These are phyloP conservation scores for Andricus quercusramuli DNA, from an alignment of 2,888 invertebrate genomes.

Conservation along the genomic window DNA sequence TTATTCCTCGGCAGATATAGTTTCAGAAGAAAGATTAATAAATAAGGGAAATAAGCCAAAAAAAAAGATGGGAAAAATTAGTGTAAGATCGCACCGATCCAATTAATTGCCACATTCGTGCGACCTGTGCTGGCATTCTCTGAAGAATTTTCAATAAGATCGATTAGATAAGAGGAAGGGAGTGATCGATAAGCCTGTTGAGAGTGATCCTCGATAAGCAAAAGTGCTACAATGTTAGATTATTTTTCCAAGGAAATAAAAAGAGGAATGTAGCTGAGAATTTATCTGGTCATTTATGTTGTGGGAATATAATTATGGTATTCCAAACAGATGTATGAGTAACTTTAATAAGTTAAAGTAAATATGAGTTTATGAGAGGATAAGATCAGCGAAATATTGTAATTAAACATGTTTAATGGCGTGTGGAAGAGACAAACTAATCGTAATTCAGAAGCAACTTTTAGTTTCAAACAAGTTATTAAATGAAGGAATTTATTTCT, in stretches of 20 bases:
- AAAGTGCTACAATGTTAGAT: slow-evolving; percentile 23
- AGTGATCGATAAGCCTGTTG: slow-evolving; percentile 20
- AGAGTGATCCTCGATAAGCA: neutral
- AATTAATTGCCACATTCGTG: slow-evolving; percentile 8
- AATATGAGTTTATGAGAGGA: slow-evolving; percentile 18
- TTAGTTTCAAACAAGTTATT: slow-evolving; percentile 26
- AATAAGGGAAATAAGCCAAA: neutral
- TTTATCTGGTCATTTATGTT: slow-evolving; percentile 15
- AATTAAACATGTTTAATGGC: slow-evolving; percentile 38
- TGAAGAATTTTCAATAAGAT: slow-evolving; percentile 22
- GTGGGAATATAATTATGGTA: slow-evolving; percentile 20
- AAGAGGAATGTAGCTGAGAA: neutral
- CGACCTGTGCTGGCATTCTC: neutral
- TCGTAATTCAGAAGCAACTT: slow-evolving; percentile 24
- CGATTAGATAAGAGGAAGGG: slow-evolving; percentile 11
- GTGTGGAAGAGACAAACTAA: slow-evolving; percentile 21
- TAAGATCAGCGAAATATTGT: slow-evolving; percentile 29
- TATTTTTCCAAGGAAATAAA: neutral
- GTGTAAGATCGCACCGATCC: neutral
- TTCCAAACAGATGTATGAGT: slow-evolving; percentile 13
- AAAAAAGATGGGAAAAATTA: neutral
- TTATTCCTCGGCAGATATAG: neutral
- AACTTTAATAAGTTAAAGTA: slow-evolving; percentile 31
- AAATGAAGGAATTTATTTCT: neutral
- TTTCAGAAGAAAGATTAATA: neutral